Evolutionary conservation across 2,113 vertebrate species (phyloP), one percentile per base, ranked within the genome.

Genomic region (Cardinalis cardinalis): DNA sequence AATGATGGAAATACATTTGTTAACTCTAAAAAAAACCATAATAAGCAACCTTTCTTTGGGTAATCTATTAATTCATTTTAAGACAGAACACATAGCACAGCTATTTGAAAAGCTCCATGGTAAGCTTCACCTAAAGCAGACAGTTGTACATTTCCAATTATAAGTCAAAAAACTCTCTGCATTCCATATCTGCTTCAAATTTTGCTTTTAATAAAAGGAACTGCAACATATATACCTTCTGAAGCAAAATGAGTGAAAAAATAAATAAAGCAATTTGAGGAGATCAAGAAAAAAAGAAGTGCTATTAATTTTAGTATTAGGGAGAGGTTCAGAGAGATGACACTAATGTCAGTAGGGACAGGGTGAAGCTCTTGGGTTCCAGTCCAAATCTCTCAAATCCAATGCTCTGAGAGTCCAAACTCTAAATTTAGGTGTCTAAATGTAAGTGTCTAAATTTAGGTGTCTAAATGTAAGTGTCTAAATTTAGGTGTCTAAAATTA

Each of bases 351-450:
- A 83, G 71, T 1, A 83, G 65, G 43, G 56, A 77, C 64, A 43
- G 21, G 15, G 31, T 74, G 36, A 95, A 86, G 44, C 44, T 88
- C 48, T 73, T 71, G 56, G 60, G 28, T 92, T 95, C 73, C 89
- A 81, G 56, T 55, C 52, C 80, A 90, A 75, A 88, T 43, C 52
- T 81, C 84, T 88, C 73, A 84, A 88, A 84, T 19, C 7, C 15
- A 87, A 2, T 51, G 31, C 44, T 77, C 43, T 78, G 6, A 60
- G 36, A 87, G 46, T n/a, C 68, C 71, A 76, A 88, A 89, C 25
- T 89, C 84, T 93, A 94, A 93, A 94, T 73, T 92, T 87, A 91
- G 66, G 66, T 78, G 34, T 69, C 87, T 92, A 92, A 93, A 96
- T n/a, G n/a, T n/a, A n/a, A n/a, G n/a, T n/a, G n/a, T n/a, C n/a